Base-by-base conservation (phyloP, 2,797 vertebrate species). In the Alosa sapidissima region DNA sequence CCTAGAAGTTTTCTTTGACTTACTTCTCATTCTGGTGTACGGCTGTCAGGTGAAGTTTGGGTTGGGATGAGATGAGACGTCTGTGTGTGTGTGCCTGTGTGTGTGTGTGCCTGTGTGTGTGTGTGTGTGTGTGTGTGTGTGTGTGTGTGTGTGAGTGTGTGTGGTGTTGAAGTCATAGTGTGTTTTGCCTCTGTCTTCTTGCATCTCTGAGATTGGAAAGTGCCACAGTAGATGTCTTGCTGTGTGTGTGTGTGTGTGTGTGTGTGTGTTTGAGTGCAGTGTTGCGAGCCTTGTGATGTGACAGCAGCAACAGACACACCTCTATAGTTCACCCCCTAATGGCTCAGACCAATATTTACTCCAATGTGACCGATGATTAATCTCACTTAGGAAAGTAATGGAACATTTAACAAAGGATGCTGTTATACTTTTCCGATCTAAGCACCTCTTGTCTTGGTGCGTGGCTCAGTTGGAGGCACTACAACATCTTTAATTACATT, bases 1-100 rank as follows among this genome's bases (percentile, higher is more conserved):
- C 58, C 49, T 83, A 47, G 11, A 24, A 11, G 41, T 86, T 83
- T 88, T 68, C 36, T 16, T 72, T 78, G 82, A 87, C 16, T 13
- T 11, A 82, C 72, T 78, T 2, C 24, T 28, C 83, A 21, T 11
- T 51, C n/a, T 16, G 2, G 36, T 28, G 60, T 65, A 28, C 8
- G 60, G 10, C 60, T 28, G 7, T 5, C 1, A n/a, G 72, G 16
- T 21, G 36, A 47, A 19, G 16, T 41, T 21, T 47, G 16, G 14
- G 54, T 45, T 62, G 52, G 83, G 54, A 85, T 24, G 19, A 47
- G 14, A 78, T 0, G 54, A 52, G 54, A 58, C 55, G 16, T 58
- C 5, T 58, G 5, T 58, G 54, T 55, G 54, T 21, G 54, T 55
- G 2, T 55, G 14, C 19, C 14, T 55, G 54, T 55, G 54, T 51